A percentile compares a stretch with the other conserved stretches of the same genome.
These are phyloP conservation scores for Gymnopithys bicolor DNA, from an alignment of 2,797 vertebrate genomes.

Conservation along the genomic window DNA sequence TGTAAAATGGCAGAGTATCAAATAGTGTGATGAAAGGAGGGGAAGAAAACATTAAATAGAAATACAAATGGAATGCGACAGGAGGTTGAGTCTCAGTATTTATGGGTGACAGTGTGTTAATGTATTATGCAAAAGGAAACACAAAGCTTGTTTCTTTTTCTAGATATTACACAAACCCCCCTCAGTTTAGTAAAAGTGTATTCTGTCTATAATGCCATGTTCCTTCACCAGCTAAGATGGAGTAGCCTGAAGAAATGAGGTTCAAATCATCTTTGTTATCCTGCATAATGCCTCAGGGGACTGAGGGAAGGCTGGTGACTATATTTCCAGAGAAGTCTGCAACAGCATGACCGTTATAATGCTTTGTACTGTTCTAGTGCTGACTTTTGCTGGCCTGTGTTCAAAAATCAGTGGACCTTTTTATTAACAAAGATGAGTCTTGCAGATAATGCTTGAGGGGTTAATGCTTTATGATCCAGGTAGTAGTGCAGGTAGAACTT, in stretches of 20 bases:
- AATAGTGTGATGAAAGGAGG: not conserved
- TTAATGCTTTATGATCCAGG: not conserved
- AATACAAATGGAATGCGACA: constrained; percentile 33
- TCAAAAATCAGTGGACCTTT: not conserved
- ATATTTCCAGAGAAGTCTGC: not conserved
- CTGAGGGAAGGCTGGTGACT: not conserved
- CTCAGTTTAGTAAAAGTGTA: not conserved
- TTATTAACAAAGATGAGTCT: not conserved
- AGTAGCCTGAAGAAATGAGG: not conserved
- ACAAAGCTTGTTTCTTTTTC: not conserved
- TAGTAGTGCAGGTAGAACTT: not conserved
- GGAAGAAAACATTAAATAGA: not conserved
- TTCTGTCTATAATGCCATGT: not conserved
- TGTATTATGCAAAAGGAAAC: constrained; percentile 9
- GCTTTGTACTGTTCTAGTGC: not conserved
- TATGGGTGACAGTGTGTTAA: constrained; percentile 19
- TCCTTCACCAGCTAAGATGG: not conserved
- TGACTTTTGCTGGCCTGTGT: not conserved
- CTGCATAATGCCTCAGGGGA: not conserved
- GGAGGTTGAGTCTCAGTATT: constrained; percentile 12
- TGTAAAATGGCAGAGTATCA: not conserved
- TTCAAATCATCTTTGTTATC: not conserved
- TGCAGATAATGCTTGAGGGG: not conserved
- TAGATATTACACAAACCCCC: not conserved
- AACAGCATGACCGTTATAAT: not conserved